Conservation (phyloP, 37 sponge, comb jelly and placozoan genomes). For the Aphrocallistes beatrix region DNA sequence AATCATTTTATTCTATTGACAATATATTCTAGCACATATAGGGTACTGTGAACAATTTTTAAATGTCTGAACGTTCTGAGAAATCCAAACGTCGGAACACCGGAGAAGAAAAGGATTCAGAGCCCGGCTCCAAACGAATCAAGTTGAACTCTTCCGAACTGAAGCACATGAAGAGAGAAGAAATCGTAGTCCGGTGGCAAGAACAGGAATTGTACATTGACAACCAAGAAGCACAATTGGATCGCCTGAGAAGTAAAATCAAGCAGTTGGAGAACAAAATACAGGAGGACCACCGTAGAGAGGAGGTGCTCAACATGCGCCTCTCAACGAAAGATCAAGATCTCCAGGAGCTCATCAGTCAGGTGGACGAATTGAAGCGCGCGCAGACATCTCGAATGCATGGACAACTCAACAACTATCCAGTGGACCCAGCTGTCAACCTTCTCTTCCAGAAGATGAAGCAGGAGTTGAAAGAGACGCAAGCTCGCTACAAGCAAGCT, state of each 20-base stretch:
- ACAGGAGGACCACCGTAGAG: slow-evolving; percentile 67
- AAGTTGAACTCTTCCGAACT: slow-evolving; percentile 32
- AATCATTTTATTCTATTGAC: no score
- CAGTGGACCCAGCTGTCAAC: slow-evolving; percentile 87
- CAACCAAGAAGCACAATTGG: slow-evolving; percentile 41
- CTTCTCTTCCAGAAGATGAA: slow-evolving; percentile 72
- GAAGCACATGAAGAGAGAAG: slow-evolving; percentile 38
- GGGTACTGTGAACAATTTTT: no score
- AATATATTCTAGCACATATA: no score
- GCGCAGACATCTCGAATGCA: slow-evolving; percentile 45
- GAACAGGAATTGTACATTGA: slow-evolving; percentile 76
- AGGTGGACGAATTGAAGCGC: slow-evolving; percentile 82
- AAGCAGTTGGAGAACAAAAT: slow-evolving; percentile 57
- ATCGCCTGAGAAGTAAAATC: slow-evolving; percentile 29
- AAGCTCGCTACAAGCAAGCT: slow-evolving; percentile 78
- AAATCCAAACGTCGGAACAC: neutral
- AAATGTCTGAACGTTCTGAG: neutral
- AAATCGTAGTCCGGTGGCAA: slow-evolving; percentile 61
- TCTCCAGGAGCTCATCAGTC: slow-evolving; percentile 65
- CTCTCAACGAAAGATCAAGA: slow-evolving; percentile 89
- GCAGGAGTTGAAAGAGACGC: slow-evolving; percentile 53
- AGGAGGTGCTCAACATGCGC: slow-evolving; percentile 85
- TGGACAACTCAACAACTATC: slow-evolving; percentile 50
- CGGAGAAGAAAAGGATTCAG: neutral
- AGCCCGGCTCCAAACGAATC: slow-evolving; percentile 2